Conservation (phyloP, 2,888 invertebrate genomes). For the Cephonodes hylas region DNA sequence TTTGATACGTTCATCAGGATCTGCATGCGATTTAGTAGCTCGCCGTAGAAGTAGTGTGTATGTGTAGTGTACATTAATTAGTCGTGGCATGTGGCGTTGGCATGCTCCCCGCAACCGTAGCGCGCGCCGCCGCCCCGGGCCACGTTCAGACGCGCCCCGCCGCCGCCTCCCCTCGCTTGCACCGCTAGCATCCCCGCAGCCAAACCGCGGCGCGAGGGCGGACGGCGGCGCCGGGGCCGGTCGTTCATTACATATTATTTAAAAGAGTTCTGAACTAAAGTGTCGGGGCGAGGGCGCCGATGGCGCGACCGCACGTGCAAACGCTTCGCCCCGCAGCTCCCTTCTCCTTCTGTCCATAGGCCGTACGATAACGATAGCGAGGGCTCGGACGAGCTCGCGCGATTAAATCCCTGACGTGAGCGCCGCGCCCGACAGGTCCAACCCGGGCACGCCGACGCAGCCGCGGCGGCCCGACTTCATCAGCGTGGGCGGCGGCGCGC, state of each 20-base stretch:
- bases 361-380: constrained; percentile 79
- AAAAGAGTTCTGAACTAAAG: constrained; percentile 45
- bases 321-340: constrained; percentile 79
- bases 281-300: constrained; percentile 42
- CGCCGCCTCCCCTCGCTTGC: constrained; percentile 9
- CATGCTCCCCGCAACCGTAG: constrained; percentile 71
- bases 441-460: constrained; percentile 95
- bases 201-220: no score
- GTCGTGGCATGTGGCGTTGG: constrained; percentile 75
- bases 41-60: constrained; percentile 34
- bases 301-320: constrained; percentile 60
- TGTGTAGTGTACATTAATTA: constrained; percentile 21
- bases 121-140: constrained; percentile 45
- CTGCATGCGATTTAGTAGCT: constrained; percentile 42
- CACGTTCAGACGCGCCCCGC: constrained; percentile 53
- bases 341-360: constrained; percentile 81
- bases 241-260: no score
- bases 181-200: no score
- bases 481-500: constrained; percentile 82
- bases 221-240: no score
- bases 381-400: constrained; percentile 79
- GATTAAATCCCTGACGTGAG: constrained; percentile 79
- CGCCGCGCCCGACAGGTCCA: constrained; percentile 86
- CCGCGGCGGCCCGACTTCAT: constrained; percentile 94
- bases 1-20: constrained; percentile 41